A percentile compares a stretch with the other conserved stretches of the same genome.
Evolutionary conservation across 2,888 invertebrate genomes (phyloP).

Genomic region (Melikaiella ostensackeni): DNA sequence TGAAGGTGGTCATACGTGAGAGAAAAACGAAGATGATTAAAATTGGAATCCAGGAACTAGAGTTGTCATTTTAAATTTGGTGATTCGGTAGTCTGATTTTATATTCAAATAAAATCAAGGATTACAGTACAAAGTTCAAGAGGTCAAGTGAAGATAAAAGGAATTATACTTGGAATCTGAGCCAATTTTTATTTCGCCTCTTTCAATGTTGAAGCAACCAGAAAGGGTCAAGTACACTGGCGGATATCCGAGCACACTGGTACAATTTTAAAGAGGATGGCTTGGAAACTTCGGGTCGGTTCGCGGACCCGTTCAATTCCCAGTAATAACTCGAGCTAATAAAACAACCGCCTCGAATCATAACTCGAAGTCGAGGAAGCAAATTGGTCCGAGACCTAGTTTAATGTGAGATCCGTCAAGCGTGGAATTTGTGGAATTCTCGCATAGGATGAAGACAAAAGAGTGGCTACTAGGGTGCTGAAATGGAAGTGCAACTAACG

Average conservation of each 20-base stretch:
- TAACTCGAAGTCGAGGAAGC: neutral
- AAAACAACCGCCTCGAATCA: constrained; percentile 2
- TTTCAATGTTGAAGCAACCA: neutral
- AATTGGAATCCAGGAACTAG: too few species aligned
- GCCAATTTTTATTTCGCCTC: neutral
- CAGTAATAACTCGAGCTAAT: neutral
- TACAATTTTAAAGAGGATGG: neutral
- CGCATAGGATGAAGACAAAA: neutral
- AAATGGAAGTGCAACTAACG: neutral
- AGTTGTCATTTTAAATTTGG: too few species aligned
- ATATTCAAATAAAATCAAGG: neutral
- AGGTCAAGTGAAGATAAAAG: neutral
- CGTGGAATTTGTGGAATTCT: neutral
- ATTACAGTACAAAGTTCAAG: neutral
- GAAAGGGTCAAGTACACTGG: neutral
- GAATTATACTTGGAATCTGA: neutral
- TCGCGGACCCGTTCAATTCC: neutral
- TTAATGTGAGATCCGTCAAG: constrained; percentile 1
- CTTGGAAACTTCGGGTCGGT: neutral
- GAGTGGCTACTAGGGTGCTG: neutral
- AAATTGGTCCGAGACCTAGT: neutral
- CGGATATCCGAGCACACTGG: neutral
- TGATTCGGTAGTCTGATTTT: too few species aligned
- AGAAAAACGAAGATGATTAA: too few species aligned
- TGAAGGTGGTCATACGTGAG: neutral